Conservation (phyloP, 2,113 vertebrate species). For the Caloenas nicobarica region DNA sequence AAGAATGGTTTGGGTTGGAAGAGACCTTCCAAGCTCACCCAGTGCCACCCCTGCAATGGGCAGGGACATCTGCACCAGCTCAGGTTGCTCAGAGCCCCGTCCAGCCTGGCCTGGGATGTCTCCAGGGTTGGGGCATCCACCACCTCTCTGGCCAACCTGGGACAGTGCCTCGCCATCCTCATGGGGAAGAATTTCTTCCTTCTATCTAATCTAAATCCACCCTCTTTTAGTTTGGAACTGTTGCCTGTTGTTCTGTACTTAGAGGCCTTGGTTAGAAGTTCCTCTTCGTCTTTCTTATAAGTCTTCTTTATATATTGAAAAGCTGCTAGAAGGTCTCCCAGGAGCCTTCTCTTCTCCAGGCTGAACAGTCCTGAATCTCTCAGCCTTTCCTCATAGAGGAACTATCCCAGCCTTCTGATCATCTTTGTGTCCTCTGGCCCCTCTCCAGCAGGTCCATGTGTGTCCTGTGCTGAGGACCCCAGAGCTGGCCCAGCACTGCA, state of each 20-base stretch:
- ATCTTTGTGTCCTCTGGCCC: background rate
- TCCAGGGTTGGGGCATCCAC: too few species aligned
- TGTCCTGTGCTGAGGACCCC: background rate
- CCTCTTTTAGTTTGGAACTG: background rate
- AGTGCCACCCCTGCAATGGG: background rate
- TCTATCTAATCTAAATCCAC: background rate
- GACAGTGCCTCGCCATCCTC: background rate
- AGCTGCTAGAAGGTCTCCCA: accelerated
- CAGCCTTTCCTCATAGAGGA: background rate
- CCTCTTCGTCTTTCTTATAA: background rate
- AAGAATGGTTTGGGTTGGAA: background rate
- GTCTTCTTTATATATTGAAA: background rate
- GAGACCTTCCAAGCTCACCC: background rate
- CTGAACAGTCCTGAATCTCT: background rate
- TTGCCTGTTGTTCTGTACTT: background rate
- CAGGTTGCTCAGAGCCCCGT: background rate
- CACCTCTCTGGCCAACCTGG: background rate
- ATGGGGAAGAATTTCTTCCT: background rate
- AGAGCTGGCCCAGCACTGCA: background rate
- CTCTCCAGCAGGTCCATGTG: background rate
- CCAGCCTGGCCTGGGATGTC: background rate
- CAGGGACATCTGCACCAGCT: background rate
- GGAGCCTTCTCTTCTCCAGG: background rate
- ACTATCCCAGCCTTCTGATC: background rate
- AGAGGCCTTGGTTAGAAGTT: background rate